Evolutionary conservation across 2,888 invertebrate genomes (phyloP), one percentile per base, ranked within the genome.

Genomic region (Scrobipalpa atriplicella): DNA sequence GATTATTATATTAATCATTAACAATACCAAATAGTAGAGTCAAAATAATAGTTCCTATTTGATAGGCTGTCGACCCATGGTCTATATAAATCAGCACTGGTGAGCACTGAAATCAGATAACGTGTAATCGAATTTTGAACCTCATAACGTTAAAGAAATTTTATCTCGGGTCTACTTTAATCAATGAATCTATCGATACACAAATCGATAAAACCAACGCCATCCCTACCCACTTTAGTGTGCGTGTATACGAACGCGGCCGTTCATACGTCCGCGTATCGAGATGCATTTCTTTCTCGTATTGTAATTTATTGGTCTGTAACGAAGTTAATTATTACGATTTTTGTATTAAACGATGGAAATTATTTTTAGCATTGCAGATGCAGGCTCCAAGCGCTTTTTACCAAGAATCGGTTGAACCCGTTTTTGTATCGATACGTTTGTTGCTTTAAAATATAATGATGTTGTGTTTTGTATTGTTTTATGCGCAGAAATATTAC

Each of bases 321-420:
- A 92, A 91, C 91, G 86, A 91, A 90, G 91, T 92, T 92, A 92
- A 92, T 92, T 92, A 92, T 92, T 92, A 87, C 89, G 87, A 92
- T 92, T 92, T 92, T 92, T 92, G 92, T 91, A 92, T 92, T 92
- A 92, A 92, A 92, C 90, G 91, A 86, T 90, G 90, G 84, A 92
- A 90, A 92, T 92, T 91, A 92, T 92, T 92, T 92, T 92, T 90
- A 92, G 85, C 86, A 71, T 80, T 78, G 85, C 87, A 87, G 85
- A 86, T 84, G 85, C 75, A 74, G 38, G 75, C 29, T 79, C 75
- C 73, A 75, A 69, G 21, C 62, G 76, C 81, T 85, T 89, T 88
- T 86, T 91, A 88, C 89, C 79, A 77, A 80, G 86, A 86, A 89
- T 81, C 56, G 43, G 13, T 47, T 63, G 66, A 69, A 66, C 68